Evolutionary conservation across 2,888 invertebrate species (phyloP).

Genomic region (Cybosia mesomella): DNA sequence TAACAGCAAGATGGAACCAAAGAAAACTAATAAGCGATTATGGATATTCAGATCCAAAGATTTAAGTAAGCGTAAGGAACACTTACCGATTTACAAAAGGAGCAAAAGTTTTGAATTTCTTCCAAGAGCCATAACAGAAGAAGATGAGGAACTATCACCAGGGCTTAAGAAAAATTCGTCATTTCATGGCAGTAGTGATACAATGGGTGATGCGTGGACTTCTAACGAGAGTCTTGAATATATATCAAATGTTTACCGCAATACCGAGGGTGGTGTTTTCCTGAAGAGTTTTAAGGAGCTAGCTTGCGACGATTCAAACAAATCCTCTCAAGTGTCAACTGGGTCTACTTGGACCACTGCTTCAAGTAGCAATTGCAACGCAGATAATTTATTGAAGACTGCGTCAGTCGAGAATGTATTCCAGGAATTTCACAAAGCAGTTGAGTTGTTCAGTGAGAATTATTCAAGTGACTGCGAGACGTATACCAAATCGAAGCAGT

Average conservation of each 20-base stretch:
- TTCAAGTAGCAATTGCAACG: slow-evolving; percentile 70
- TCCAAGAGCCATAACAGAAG: slow-evolving; percentile 73
- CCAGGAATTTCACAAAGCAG: slow-evolving; percentile 76
- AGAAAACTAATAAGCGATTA: slow-evolving; percentile 75
- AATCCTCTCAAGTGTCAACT: slow-evolving; percentile 61
- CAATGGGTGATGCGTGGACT: slow-evolving; percentile 73
- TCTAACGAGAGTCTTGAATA: slow-evolving; percentile 78
- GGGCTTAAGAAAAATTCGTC: slow-evolving; percentile 63
- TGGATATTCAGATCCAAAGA: slow-evolving; percentile 80
- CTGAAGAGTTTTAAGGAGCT: slow-evolving; percentile 76
- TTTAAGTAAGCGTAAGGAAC: slow-evolving; percentile 59
- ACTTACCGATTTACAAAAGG: slow-evolving; percentile 69
- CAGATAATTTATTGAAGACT: slow-evolving; percentile 69
- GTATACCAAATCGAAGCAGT: slow-evolving; percentile 68
- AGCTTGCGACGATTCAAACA: slow-evolving; percentile 66
- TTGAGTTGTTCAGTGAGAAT: slow-evolving; percentile 80
- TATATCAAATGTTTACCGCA: slow-evolving; percentile 74
- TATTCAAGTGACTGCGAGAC: slow-evolving; percentile 81
- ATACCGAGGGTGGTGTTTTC: slow-evolving; percentile 71
- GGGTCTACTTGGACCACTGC: slow-evolving; percentile 72
- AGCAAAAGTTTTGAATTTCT: slow-evolving; percentile 84
- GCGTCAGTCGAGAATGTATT: slow-evolving; percentile 76
- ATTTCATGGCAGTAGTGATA: slow-evolving; percentile 71
- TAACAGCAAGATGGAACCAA: slow-evolving; percentile 62
- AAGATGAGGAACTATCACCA: slow-evolving; percentile 54